Evolutionary conservation across 2,797 vertebrate species (phyloP).

Genomic region (Sebastes glaucus): DNA sequence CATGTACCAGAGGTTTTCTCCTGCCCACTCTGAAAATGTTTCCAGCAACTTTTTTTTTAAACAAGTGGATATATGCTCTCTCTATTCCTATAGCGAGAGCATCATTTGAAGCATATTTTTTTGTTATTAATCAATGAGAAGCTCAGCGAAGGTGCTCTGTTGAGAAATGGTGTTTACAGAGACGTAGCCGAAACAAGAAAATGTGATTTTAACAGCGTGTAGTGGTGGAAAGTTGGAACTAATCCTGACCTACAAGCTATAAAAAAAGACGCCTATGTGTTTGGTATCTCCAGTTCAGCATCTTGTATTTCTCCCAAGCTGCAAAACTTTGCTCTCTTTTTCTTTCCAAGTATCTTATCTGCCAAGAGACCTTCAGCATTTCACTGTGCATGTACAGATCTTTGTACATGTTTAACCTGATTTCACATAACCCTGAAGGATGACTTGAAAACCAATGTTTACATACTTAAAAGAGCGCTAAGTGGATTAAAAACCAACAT

Average conservation of each 20-base stretch:
- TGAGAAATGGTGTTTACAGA: slow-evolving; percentile 30
- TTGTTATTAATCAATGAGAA: slow-evolving; percentile 21
- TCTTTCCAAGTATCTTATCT: slow-evolving; percentile 8
- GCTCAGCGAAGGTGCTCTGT: neutral
- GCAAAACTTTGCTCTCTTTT: slow-evolving; percentile 25
- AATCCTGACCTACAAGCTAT: slow-evolving; percentile 28
- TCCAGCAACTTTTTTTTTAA: neutral
- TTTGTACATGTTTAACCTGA: neutral
- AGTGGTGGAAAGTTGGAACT: neutral
- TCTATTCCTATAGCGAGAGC: neutral
- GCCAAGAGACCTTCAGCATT: slow-evolving; percentile 17
- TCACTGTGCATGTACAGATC: neutral
- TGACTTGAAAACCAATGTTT: neutral
- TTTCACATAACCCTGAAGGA: neutral
- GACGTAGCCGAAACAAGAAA: neutral
- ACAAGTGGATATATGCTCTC: neutral
- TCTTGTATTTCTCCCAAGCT: slow-evolving; percentile 19
- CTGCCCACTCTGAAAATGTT: neutral
- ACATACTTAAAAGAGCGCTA: neutral
- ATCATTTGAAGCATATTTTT: neutral
- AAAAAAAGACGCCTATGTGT: neutral
- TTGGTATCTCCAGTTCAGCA: neutral
- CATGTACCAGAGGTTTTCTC: neutral
- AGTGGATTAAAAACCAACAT: slow-evolving; percentile 35
- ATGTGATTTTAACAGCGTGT: neutral